These are phyloP conservation scores for Silurus aristotelis DNA, from an alignment of 2,797 vertebrate genomes.

Conservation along the genomic window DNA sequence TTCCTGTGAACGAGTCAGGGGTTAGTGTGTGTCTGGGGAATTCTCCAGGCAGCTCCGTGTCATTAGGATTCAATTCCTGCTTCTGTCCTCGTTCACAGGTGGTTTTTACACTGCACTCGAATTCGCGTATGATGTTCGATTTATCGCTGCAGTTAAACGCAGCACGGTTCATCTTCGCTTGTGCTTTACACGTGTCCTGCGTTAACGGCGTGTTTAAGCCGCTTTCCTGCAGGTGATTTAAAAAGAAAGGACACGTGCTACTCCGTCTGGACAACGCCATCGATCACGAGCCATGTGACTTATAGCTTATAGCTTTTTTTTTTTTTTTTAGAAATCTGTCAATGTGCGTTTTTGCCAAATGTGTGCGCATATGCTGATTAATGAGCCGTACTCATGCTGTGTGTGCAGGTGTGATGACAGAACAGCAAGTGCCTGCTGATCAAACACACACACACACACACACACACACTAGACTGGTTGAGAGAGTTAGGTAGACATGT, in stretches of 20 bases:
- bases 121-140: background rate
- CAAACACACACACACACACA: conserved; percentile 17
- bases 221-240: conserved; percentile 47
- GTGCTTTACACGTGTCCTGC: background rate
- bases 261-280: conserved; percentile 39
- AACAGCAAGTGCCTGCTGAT: background rate
- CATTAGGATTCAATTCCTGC: background rate
- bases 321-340: background rate
- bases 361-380: conserved; percentile 35
- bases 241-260: conserved; percentile 31
- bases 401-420: background rate
- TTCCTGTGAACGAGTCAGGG: background rate
- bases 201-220: conserved; percentile 38
- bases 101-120: background rate
- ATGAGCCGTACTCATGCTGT: conserved; percentile 39
- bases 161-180: background rate
- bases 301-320: background rate
- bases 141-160: background rate
- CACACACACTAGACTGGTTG: background rate
- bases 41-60: background rate
- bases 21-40: no score
- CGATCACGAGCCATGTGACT: conserved; percentile 9
- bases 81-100: background rate
- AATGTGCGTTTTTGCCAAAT: conserved; percentile 28
- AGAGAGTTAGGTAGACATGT: background rate